These are phyloP conservation scores for Drosophila fuyamai DNA, from an alignment of 1,140 invertebrate species.

Conservation along the genomic window DNA sequence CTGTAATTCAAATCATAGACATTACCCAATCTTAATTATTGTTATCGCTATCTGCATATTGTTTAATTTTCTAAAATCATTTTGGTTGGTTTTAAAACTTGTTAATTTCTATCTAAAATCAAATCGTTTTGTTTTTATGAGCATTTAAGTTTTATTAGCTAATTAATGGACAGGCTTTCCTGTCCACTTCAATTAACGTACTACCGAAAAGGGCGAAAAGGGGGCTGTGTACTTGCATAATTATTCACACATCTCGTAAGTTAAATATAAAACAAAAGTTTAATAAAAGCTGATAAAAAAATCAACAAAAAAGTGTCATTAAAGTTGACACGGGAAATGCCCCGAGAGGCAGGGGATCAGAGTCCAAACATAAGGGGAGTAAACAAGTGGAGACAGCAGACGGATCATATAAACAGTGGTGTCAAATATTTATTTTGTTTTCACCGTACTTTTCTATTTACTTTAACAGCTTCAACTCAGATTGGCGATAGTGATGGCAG, in stretches of 20 bases:
- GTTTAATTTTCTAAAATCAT: not conserved
- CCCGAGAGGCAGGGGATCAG: slow-evolving; percentile 31
- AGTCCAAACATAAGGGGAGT: slow-evolving; percentile 20
- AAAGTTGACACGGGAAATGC: slow-evolving; percentile 69
- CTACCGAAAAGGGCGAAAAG: slow-evolving; percentile 1
- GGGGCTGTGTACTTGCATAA: slow-evolving; percentile 45
- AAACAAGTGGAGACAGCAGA: slow-evolving; percentile 15
- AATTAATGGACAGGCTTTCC: slow-evolving; percentile 13
- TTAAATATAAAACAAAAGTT: slow-evolving; percentile 49
- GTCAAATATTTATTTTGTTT: slow-evolving; percentile 29
- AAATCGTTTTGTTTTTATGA: slow-evolving; percentile 35
- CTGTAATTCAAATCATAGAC: too few species aligned
- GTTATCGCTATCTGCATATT: slow-evolving; percentile 1
- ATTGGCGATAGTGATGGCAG: not conserved
- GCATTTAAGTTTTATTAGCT: slow-evolving; percentile 29
- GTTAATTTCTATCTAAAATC: slow-evolving; percentile 10
- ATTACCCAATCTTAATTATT: not conserved
- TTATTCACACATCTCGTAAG: slow-evolving; percentile 47
- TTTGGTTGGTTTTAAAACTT: not conserved
- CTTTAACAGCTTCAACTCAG: slow-evolving; percentile 41
- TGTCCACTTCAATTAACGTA: slow-evolving; percentile 22
- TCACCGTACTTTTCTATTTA: slow-evolving; percentile 58
- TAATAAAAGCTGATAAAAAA: slow-evolving; percentile 38
- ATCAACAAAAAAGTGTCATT: slow-evolving; percentile 38
- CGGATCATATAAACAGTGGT: too few species aligned